These are phyloP conservation scores for Pseudorhiza aurosa DNA, from an alignment of 30 jellyfish, hydroid and myxozoan genomes.

Conservation along the genomic window DNA sequence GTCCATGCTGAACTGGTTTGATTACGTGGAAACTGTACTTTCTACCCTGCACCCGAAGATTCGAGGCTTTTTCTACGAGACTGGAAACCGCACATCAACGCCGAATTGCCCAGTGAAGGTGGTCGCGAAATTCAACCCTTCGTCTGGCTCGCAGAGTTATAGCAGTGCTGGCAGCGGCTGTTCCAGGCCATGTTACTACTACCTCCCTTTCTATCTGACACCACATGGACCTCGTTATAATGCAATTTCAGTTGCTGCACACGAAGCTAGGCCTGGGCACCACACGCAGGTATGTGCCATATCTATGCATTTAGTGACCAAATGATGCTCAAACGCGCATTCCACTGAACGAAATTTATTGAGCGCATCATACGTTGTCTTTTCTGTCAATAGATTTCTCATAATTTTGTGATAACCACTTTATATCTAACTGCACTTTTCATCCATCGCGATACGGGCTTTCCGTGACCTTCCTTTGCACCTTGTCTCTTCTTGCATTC, in stretches of 20 bases:
- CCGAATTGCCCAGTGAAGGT: conserved; percentile 93
- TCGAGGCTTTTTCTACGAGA: conserved; percentile 65
- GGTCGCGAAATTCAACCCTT: conserved; percentile 94
- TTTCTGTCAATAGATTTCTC: too few species aligned
- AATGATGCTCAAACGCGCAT: too few species aligned
- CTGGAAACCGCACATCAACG: conserved; percentile 76
- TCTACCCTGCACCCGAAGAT: conserved; percentile 79
- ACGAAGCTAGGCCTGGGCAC: conserved; percentile 98
- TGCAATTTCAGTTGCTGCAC: conserved; percentile 91
- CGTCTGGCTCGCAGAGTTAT: conserved; percentile 95
- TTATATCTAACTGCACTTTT: too few species aligned
- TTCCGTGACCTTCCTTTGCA: too few species aligned
- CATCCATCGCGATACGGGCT: too few species aligned
- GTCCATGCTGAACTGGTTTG: conserved; percentile 93
- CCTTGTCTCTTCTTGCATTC: too few species aligned
- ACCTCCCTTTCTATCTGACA: conserved; percentile 81
- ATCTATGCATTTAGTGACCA: too few species aligned
- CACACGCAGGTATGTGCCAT: conserved; percentile 92
- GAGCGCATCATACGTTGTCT: too few species aligned
- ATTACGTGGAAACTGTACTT: conserved; percentile 59
- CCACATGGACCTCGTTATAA: conserved; percentile 90
- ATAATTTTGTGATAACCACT: too few species aligned
- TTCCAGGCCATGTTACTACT: conserved; percentile 69
- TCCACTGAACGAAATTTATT: too few species aligned
- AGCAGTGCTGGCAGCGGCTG: conserved; percentile 83